Percentiles rank a stretch among this genome's conserved stretches.
phyloP scores from a whole-genome alignment of 2,113 vertebrate species.

The Recurvirostra avosetta region DNA sequence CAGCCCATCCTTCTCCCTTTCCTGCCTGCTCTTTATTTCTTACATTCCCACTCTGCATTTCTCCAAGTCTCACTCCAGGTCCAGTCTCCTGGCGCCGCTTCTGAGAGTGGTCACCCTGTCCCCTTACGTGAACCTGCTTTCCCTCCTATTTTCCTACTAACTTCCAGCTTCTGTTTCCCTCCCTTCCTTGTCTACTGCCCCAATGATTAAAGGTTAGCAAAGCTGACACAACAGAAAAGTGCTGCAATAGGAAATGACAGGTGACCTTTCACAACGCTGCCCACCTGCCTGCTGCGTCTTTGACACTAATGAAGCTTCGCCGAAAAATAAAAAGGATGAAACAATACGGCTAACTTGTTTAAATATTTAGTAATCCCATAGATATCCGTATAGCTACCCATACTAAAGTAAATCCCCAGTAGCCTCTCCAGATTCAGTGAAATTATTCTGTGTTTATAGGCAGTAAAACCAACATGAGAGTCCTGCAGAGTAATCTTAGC shows the following conservation, averaged over 20 bases:
- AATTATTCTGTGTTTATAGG: background rate
- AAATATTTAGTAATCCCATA: background rate
- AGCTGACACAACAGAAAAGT: background rate
- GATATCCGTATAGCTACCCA: background rate
- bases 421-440: background rate
- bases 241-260: background rate
- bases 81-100: background rate
- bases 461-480: background rate
- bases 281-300: background rate
- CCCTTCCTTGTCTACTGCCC: background rate
- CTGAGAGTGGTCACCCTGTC: background rate
- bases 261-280: conserved; percentile 13
- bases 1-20: background rate
- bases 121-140: background rate
- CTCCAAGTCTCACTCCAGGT: background rate
- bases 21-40: background rate
- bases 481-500: background rate
- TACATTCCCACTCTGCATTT: background rate
- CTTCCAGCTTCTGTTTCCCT: background rate
- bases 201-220: conserved; percentile 7
- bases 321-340: background rate
- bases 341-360: background rate
- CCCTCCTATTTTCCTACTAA: background rate
- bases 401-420: background rate
- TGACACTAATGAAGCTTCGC: conserved; percentile 5